phyloP scores from a whole-genome alignment of 2,888 invertebrate genomes.

The Opisthograptis luteolata region DNA sequence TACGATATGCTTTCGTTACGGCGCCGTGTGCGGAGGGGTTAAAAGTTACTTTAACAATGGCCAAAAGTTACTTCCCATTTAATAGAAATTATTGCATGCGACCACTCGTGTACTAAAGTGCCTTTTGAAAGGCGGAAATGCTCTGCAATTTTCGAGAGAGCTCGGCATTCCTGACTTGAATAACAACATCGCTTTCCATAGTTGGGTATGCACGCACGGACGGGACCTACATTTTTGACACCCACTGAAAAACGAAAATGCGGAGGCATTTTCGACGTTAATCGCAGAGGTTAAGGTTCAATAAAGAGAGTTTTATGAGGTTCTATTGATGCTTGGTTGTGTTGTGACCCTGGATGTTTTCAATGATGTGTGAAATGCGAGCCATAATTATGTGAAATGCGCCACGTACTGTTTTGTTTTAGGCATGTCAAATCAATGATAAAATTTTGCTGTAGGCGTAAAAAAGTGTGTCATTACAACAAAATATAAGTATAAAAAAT shows the following conservation, averaged over 20 bases:
- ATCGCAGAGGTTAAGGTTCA: neutral
- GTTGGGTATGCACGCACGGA: slow-evolving; percentile 42
- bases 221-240: slow-evolving; percentile 41
- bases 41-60: slow-evolving; percentile 13
- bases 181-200: slow-evolving; percentile 39
- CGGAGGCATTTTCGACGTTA: slow-evolving; percentile 2
- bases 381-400: no score
- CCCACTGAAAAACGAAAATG: slow-evolving; percentile 15
- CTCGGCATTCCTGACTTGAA: slow-evolving; percentile 44
- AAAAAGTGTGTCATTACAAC: no score
- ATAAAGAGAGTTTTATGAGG: neutral
- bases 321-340: neutral
- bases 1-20: no score
- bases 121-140: slow-evolving; percentile 29
- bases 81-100: slow-evolving; percentile 34
- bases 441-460: no score
- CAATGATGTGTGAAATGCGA: slow-evolving; percentile 2
- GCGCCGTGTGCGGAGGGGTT: no score
- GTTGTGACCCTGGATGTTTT: slow-evolving; percentile 7
- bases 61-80: slow-evolving; percentile 28
- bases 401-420: no score
- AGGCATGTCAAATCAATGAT: no score
- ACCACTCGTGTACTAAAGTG: slow-evolving; percentile 30
- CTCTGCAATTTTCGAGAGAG: slow-evolving; percentile 39
- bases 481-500: no score